These are phyloP conservation scores for Stictonetta naevosa DNA, from an alignment of 2,113 vertebrate genomes.

Conservation along the genomic window DNA sequence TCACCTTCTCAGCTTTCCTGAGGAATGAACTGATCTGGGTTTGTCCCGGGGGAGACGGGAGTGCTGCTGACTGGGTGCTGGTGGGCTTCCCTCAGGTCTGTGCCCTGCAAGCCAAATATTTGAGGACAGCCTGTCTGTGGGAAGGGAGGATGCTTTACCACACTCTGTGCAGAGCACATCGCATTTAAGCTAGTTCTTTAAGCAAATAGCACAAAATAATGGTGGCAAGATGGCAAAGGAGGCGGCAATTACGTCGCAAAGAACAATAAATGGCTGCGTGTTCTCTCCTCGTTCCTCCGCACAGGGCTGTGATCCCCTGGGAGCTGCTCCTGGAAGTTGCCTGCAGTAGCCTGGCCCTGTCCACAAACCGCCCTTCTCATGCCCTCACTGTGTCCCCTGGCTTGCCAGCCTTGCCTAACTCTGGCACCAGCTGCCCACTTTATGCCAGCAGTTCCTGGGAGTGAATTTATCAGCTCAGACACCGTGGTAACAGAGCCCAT, in stretches of 20 bases:
- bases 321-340: background rate
- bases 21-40: background rate
- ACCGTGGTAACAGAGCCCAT: background rate
- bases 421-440: background rate
- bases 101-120: background rate
- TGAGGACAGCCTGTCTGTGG: background rate
- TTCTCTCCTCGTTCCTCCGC: background rate
- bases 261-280: background rate
- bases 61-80: background rate
- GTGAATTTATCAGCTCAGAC: background rate
- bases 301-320: background rate
- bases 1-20: background rate
- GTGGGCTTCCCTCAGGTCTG: background rate
- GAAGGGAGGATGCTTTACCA: background rate
- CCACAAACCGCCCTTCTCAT: background rate
- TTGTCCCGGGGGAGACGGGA: background rate
- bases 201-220: background rate
- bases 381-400: fast-evolving
- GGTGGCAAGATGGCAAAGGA: background rate
- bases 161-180: background rate
- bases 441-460: background rate
- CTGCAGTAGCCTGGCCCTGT: background rate
- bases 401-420: background rate
- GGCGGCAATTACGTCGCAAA: background rate
- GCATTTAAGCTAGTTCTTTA: background rate